Percentiles rank a stretch among this genome's conserved stretches.
Evolutionary conservation across 2,888 invertebrate species (phyloP).

Genomic region (Stratiomys singularior): DNA sequence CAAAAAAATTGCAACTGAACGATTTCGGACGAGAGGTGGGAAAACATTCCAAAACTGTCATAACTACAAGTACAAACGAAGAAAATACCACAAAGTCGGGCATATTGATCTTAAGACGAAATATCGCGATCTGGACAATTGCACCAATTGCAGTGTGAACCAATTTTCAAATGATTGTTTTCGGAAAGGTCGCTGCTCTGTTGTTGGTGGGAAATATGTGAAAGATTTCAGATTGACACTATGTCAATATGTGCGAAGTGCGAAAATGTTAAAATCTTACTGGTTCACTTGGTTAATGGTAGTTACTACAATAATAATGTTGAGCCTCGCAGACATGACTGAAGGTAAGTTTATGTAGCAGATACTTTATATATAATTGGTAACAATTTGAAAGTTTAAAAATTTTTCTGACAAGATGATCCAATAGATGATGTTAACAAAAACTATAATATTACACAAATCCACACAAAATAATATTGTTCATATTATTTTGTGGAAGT

Average conservation of each 20-base stretch:
- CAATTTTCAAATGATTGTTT: too few species aligned
- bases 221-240: conserved; percentile 8
- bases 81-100: conserved; percentile 54
- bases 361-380: too few species aligned
- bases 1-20: not conserved
- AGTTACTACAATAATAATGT: conserved; percentile 44
- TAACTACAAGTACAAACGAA: conserved; percentile 65
- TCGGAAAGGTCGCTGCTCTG: not conserved
- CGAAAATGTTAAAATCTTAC: conserved; percentile 50
- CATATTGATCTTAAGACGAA: too few species aligned
- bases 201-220: not conserved
- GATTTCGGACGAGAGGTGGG: conserved; percentile 30
- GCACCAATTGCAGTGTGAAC: too few species aligned
- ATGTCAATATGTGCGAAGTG: conserved; percentile 48
- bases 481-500: too few species aligned
- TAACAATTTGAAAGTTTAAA: too few species aligned
- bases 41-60: conserved; percentile 63
- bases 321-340: conserved; percentile 48
- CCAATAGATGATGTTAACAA: too few species aligned
- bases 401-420: too few species aligned
- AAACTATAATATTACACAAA: too few species aligned
- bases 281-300: conserved; percentile 44
- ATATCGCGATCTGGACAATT: too few species aligned
- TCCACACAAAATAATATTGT: too few species aligned
- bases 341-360: conserved; percentile 46